phyloP scores from a whole-genome alignment of 2,888 invertebrate species.

The Stenurella melanura region DNA sequence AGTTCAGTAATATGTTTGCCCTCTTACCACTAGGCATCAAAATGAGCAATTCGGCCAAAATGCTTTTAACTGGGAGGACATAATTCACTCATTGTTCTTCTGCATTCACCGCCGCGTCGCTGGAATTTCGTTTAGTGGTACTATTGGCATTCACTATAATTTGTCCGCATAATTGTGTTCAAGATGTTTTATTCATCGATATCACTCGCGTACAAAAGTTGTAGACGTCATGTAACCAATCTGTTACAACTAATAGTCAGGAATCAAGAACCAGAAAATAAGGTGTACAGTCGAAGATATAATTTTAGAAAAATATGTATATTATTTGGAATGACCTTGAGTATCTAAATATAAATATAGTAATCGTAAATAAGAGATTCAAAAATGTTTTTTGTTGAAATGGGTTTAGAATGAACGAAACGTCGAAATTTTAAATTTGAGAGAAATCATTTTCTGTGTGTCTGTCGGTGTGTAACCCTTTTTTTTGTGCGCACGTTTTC shows the following conservation, averaged over 20 bases:
- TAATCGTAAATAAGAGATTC: too few relatives aligned
- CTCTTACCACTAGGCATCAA: neutral
- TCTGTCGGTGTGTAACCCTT: too few relatives aligned
- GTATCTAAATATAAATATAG: too few relatives aligned
- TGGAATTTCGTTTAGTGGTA: slow-evolving; percentile 36
- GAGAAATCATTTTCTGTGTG: too few relatives aligned
- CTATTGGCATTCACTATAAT: slow-evolving; percentile 33
- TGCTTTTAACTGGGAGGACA: slow-evolving; percentile 31
- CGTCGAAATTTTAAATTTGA: too few relatives aligned
- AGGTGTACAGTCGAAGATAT: too few relatives aligned
- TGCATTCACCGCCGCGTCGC: slow-evolving; percentile 19
- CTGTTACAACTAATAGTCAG: neutral
- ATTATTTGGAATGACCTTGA: too few relatives aligned
- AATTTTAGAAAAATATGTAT: too few relatives aligned
- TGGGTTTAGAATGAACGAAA: too few relatives aligned
- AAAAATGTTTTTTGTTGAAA: too few relatives aligned
- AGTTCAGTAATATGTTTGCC: neutral
- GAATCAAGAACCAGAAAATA: too few relatives aligned
- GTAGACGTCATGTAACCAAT: neutral
- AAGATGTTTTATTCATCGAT: neutral
- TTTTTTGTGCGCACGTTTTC: too few relatives aligned
- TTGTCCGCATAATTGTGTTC: slow-evolving; percentile 39
- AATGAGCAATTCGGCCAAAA: slow-evolving; percentile 34
- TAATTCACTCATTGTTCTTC: slow-evolving; percentile 44
- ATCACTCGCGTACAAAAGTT: neutral